Evolutionary conservation across 2,113 vertebrate species (phyloP), one percentile per base, ranked within the genome.

Genomic region (Nothocercus julius): DNA sequence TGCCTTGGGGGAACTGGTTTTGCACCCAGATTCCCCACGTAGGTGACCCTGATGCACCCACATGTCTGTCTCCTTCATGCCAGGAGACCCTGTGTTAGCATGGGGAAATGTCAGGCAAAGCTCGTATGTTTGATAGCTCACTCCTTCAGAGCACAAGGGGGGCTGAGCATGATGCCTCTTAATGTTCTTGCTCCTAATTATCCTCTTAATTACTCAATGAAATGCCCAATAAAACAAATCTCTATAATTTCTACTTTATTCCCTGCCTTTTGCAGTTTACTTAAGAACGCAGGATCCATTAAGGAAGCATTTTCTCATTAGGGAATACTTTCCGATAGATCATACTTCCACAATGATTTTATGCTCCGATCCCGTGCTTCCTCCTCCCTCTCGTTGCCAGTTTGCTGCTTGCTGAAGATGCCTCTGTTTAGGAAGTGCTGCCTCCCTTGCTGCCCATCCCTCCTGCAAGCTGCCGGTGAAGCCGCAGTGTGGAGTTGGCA

Each of bases 221-320:
- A 96, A 96, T 92, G 95, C 90, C 95, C 95, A 95, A 97, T 97
- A 95, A 97, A 97, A 96, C 93, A 95, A 97, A 96, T 91, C 84
- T 74, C 94, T 92, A 14, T 89, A 87, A 93, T 89, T 88, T 66
- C 91, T 85, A 17, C 45, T 87, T 75, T 88, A 93, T 80, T 73
- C 84, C 87, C 59, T 66, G 82, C 63, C 75, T 84, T 53, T 32
- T 5, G 53, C 0, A 15, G 84, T 88, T 97, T 96, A 73, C 87
- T 94, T 90, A 84, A 91, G 92, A 96, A 87, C 5, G 0, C 40
- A 79, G 84, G 89, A 64, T 80, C 67, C 89, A 68, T 94, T 96
- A 95, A 93, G 91, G 94, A 94, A 22, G 16, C 54, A 0, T 49
- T 87, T 76, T 76, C 47, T 89, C 94, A 30, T 2, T 7, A 20